A percentile compares a stretch with the other conserved stretches of the same genome.
Conservation (phyloP, 2,888 invertebrate genomes). For the Drosophila mimetica region DNA sequence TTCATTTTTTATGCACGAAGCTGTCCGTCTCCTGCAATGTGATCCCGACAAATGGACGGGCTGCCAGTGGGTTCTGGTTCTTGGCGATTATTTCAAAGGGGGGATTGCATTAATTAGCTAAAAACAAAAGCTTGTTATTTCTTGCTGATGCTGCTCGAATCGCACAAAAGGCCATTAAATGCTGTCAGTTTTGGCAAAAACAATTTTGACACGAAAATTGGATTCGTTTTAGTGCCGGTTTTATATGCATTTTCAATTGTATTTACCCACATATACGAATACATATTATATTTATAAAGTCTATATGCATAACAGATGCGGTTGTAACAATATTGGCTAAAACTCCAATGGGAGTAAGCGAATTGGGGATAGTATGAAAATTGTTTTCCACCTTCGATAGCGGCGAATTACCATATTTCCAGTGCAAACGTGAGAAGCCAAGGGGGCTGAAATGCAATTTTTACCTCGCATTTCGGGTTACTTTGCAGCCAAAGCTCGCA, state of each 20-base stretch:
- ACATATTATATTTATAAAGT: slow-evolving; percentile 18
- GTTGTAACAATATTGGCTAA: slow-evolving; percentile 49
- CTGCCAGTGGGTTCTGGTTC: slow-evolving; percentile 6
- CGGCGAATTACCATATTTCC: slow-evolving; percentile 56
- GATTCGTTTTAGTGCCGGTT: slow-evolving; percentile 15
- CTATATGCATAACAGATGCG: slow-evolving; percentile 13
- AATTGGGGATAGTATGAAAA: slow-evolving; percentile 25
- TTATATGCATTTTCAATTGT: slow-evolving; percentile 22
- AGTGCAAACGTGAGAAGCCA: slow-evolving; percentile 13
- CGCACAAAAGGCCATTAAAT: slow-evolving; percentile 31
- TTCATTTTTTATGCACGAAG: slow-evolving; percentile 60
- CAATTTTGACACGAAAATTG: slow-evolving; percentile 17
- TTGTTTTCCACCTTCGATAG: slow-evolving; percentile 31
- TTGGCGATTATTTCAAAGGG: slow-evolving; percentile 18
- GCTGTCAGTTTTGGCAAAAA: slow-evolving; percentile 16
- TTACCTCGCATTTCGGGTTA: slow-evolving; percentile 19
- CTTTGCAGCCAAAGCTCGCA: slow-evolving; percentile 49
- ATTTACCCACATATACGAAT: background rate
- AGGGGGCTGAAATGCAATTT: slow-evolving; percentile 29
- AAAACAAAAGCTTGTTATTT: slow-evolving; percentile 29
- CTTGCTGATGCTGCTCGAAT: slow-evolving; percentile 22
- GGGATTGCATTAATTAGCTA: slow-evolving; percentile 39
- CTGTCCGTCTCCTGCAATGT: slow-evolving; percentile 50
- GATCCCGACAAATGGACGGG: slow-evolving; percentile 66
- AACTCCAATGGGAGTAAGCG: slow-evolving; percentile 47